Percentiles rank a stretch among this genome's conserved stretches.
These are phyloP conservation scores for Silurus aristotelis DNA, from an alignment of 2,797 vertebrate genomes.

Conservation along the genomic window DNA sequence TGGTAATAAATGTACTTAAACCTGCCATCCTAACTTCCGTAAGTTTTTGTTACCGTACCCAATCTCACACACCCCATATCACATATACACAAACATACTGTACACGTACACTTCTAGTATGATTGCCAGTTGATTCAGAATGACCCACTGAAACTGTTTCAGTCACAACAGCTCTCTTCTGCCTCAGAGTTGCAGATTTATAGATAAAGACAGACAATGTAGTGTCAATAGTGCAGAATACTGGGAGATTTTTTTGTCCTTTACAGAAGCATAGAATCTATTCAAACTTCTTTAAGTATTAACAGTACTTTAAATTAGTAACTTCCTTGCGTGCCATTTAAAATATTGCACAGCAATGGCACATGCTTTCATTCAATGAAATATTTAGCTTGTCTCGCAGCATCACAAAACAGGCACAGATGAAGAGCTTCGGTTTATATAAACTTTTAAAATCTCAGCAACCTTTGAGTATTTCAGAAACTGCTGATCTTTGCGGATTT, in stretches of 20 bases:
- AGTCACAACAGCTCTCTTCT: conserved; percentile 62
- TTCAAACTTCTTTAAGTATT: not conserved
- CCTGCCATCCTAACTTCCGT: not conserved
- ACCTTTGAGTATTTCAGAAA: not conserved
- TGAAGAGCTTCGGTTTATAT: not conserved
- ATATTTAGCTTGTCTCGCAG: not conserved
- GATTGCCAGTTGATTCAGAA: conserved; percentile 74
- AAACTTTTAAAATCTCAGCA: not conserved
- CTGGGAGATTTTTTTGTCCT: not conserved
- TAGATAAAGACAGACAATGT: conserved; percentile 44
- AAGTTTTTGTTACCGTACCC: not conserved
- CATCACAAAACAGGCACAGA: not conserved
- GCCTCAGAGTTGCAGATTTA: conserved; percentile 68
- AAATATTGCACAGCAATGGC: not conserved
- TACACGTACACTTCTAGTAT: conserved; percentile 49
- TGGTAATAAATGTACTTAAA: conserved; percentile 29
- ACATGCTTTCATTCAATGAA: not conserved
- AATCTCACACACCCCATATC: not conserved
- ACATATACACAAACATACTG: conserved; percentile 6
- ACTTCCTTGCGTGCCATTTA: not conserved
- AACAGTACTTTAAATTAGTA: not conserved
- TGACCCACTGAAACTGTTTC: conserved; percentile 71
- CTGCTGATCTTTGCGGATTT: not conserved
- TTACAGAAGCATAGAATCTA: not conserved
- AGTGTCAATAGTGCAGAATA: not conserved